phyloP scores from a whole-genome alignment of 2,888 invertebrate species.

The Mesorhabditis spiculigera region DNA sequence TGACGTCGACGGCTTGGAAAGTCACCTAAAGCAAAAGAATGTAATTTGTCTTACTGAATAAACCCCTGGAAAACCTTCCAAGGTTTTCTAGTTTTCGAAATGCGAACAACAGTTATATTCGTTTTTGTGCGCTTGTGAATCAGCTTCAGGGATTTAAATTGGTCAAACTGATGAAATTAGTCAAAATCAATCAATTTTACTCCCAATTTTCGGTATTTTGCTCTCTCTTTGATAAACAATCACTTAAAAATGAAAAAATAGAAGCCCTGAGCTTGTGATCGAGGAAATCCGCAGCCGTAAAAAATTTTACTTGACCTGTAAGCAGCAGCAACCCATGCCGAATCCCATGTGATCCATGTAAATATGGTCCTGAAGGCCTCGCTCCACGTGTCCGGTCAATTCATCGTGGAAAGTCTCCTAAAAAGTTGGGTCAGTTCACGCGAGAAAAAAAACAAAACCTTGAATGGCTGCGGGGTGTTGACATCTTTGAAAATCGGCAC shows the following conservation, averaged over 20 bases:
- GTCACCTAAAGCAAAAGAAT: slow-evolving; percentile 59
- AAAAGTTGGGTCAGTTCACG: slow-evolving; percentile 61
- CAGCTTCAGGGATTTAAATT: no score
- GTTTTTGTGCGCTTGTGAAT: no score
- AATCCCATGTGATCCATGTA: slow-evolving; percentile 99
- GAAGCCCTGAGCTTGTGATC: no score
- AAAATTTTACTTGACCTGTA: slow-evolving; percentile 38
- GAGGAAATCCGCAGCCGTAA: background rate
- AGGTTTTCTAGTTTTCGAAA: no score
- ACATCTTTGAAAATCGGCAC: slow-evolving; percentile 82
- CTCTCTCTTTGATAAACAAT: no score
- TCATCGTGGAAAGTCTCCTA: slow-evolving; percentile 65
- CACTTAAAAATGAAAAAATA: no score
- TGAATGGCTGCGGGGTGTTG: slow-evolving; percentile 75
- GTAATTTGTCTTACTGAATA: background rate
- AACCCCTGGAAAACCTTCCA: no score
- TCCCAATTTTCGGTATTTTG: no score
- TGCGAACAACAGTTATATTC: no score
- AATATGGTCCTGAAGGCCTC: slow-evolving; percentile 81
- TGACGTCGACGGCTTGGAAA: slow-evolving; percentile 86
- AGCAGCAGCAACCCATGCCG: slow-evolving; percentile 84
- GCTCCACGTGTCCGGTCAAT: slow-evolving; percentile 60
- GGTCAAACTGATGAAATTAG: no score
- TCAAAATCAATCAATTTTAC: no score
- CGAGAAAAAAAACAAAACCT: slow-evolving; percentile 1